phyloP scores from a whole-genome alignment of 2,888 invertebrate species.

The Arge pagana region DNA sequence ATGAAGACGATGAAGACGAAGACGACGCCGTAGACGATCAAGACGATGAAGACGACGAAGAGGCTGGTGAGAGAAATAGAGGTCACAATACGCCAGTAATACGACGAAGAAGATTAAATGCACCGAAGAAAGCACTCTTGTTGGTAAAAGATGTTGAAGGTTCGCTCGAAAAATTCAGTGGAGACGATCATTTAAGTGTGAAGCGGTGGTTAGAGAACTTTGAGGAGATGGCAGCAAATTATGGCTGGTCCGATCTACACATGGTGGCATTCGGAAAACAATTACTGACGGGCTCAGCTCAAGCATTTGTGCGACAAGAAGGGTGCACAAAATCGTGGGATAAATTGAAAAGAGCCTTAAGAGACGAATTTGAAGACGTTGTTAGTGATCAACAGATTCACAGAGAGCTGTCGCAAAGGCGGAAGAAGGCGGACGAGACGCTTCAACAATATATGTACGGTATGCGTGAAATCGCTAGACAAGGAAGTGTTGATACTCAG shows the following conservation, averaged over 20 bases:
- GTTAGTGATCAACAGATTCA: constrained; percentile 20
- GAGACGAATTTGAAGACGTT: constrained; percentile 9
- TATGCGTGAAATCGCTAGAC: constrained; percentile 24
- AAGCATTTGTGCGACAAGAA: constrained; percentile 14
- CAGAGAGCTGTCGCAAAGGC: constrained; percentile 6
- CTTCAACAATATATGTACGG: constrained; percentile 23
- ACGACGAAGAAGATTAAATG: constrained; percentile 1
- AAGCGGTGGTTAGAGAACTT: not conserved
- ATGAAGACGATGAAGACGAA: no score
- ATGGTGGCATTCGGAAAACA: constrained; percentile 28
- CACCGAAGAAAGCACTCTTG: no score
- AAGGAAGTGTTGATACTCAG: constrained; percentile 20
- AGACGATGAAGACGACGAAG: no score
- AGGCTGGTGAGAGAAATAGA: not conserved
- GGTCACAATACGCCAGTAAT: not conserved
- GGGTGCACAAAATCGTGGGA: constrained; percentile 9
- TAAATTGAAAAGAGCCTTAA: constrained; percentile 6
- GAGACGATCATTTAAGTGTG: not conserved
- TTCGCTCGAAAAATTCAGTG: not conserved
- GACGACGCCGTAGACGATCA: no score
- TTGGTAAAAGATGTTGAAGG: constrained; percentile 2
- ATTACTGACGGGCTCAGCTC: constrained; percentile 18
- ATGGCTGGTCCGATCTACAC: constrained; percentile 26
- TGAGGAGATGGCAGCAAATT: constrained; percentile 19
- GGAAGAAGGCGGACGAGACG: constrained; percentile 13